Percentiles rank a stretch among this genome's conserved stretches.
Conservation (phyloP, 2,113 vertebrate species). For the Ariopsis seemanni region DNA sequence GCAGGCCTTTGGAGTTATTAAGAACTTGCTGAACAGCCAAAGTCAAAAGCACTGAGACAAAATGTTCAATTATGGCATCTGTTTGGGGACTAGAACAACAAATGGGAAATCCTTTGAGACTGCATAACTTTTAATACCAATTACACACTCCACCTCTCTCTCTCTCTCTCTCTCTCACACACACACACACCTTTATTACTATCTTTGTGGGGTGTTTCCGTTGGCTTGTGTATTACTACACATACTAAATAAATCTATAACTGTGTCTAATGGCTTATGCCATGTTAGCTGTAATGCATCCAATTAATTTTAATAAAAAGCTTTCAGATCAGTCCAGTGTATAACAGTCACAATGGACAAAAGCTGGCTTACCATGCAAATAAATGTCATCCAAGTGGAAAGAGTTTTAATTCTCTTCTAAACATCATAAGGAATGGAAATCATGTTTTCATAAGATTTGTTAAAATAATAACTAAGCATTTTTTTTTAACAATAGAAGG, state of each 20-base stretch:
- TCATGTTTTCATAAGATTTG: background rate
- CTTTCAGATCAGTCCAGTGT: background rate
- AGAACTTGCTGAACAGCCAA: constrained; percentile 2
- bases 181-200: constrained; percentile 4
- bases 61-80: constrained; percentile 5
- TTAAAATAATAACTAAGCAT: background rate
- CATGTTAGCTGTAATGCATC: background rate
- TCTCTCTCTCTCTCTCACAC: background rate
- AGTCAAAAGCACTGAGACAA: constrained; percentile 17
- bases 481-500: background rate
- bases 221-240: background rate
- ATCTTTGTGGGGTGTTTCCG: background rate
- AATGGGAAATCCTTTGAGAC: constrained; percentile 1
- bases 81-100: constrained; percentile 21
- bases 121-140: background rate
- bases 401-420: background rate
- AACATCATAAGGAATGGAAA: background rate
- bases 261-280: background rate
- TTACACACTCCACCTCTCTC: background rate
- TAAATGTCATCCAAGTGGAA: background rate
- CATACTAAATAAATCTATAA: background rate
- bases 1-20: background rate
- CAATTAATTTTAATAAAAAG: background rate
- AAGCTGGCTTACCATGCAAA: background rate
- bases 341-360: background rate